Evolutionary conservation across 2,888 invertebrate genomes (phyloP).

Genomic region (Acronicta aceris): DNA sequence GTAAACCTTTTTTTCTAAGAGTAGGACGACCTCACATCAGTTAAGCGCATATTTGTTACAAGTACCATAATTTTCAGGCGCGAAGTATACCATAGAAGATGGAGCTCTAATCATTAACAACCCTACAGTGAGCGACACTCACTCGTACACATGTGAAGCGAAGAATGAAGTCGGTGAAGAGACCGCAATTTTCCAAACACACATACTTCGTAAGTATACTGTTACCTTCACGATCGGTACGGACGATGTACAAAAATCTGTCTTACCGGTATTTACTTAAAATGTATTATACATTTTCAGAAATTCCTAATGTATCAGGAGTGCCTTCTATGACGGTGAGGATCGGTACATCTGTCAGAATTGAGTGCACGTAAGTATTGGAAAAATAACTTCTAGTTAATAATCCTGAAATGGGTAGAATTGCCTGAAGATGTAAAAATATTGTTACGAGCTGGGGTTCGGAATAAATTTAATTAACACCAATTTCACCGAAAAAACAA

Average conservation of each 20-base stretch:
- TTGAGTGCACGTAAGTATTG: constrained; percentile 37
- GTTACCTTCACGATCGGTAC: too few species aligned
- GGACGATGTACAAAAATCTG: too few species aligned
- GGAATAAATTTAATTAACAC: too few species aligned
- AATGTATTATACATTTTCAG: constrained; percentile 22
- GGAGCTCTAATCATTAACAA: constrained; percentile 29
- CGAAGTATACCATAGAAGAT: constrained; percentile 26
- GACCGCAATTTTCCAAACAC: constrained; percentile 18
- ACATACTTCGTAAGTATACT: constrained; percentile 33
- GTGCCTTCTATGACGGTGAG: constrained; percentile 6
- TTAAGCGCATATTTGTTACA: too few species aligned
- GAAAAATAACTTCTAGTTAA: too few species aligned
- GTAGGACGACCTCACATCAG: too few species aligned
- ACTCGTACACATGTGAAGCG: constrained; percentile 35
- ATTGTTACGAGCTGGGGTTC: too few species aligned
- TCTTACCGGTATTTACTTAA: too few species aligned
- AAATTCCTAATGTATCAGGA: constrained; percentile 32
- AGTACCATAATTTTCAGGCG: constrained; percentile 6
- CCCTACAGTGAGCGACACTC: constrained; percentile 29
- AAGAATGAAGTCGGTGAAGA: constrained; percentile 21
- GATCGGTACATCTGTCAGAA: constrained; percentile 7
- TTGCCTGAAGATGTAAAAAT: too few species aligned
- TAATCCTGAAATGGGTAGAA: too few species aligned
- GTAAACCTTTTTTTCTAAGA: too few species aligned
- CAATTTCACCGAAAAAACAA: too few species aligned